Percentiles rank a stretch among this genome's conserved stretches.
Conservation (phyloP, 2,888 invertebrate species). For the Petrolisthes cinctipes region DNA sequence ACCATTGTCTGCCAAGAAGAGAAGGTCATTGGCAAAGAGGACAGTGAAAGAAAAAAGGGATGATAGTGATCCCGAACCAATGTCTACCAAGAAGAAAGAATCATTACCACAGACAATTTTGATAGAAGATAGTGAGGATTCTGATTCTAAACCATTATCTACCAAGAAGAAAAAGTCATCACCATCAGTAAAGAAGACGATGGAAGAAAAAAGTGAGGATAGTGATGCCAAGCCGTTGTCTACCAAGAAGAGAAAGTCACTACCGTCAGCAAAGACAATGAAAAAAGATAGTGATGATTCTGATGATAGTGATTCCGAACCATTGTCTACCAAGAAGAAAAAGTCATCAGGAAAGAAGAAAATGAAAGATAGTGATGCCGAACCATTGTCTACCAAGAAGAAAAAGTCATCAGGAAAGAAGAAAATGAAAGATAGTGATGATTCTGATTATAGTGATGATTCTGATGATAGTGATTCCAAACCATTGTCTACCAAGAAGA, state of each 20-base stretch:
- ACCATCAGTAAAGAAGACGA: not conserved
- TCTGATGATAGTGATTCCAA: not conserved
- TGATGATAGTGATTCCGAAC: slow-evolving; percentile 11
- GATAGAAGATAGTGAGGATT: not conserved
- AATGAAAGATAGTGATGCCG: not conserved
- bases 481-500: slow-evolving; percentile 5
- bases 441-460: not conserved
- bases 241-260: not conserved
- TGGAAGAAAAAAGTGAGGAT: not conserved
- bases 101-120: too few species aligned
- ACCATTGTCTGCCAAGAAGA: not conserved
- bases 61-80: not conserved
- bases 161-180: not conserved
- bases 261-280: not conserved
- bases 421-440: not conserved
- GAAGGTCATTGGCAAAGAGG: not conserved
- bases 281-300: too few species aligned
- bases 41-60: not conserved
- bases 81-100: not conserved
- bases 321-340: not conserved
- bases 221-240: not conserved
- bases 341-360: not conserved
- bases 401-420: slow-evolving; percentile 7
- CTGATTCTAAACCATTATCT: not conserved
- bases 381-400: not conserved